Evolutionary conservation across 2,888 invertebrate species (phyloP), one percentile per base, ranked within the genome.

Genomic region (Catocala fraxini): DNA sequence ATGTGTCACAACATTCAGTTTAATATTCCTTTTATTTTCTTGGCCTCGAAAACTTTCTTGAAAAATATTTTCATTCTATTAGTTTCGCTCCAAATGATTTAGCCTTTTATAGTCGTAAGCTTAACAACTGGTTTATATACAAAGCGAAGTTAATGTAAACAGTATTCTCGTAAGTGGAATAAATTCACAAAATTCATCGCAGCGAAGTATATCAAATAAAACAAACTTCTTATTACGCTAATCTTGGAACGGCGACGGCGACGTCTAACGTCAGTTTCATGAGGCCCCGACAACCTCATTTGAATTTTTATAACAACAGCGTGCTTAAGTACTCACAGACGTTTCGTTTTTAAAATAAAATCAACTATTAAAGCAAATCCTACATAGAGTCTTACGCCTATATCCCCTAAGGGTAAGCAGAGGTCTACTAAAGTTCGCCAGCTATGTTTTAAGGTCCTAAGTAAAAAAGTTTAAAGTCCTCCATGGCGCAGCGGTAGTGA

Each of bases 231-330:
- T 60, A 59, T 64, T 63, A 25, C 46, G 56, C 55, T 60, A 63
- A 69, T 70, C 57, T 63, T 54, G 35, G 33, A 49, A 54, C 55
- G 39, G 12, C 15, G 46, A 54, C 55, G 39, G 12, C 15, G 46
- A 46, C 46, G 51, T 51, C 6, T 72, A 49, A 72, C 49, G 69
- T 58, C 64, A 58, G 9, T 53, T 47, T 39, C 55, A 64, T 58
- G 59, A 63, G 62, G 57, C 55, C 59, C 52, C 45, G 51, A 48
- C 56, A n/a, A 10, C 57, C 69, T 68, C 63, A 63, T 70, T 70
- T 70, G 55, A 69, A 69, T 69, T 52, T 70, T 69, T 69, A 69
- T 69, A 73, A 58, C 64, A 69, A 48, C 56, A 49, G 68, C n/a
- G 51, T 43, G 54, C 63, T 59, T 56, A 46, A 51, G 45, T 55